Base-by-base conservation (phyloP, 1,140 invertebrate genomes). In the Apis cerana region DNA sequence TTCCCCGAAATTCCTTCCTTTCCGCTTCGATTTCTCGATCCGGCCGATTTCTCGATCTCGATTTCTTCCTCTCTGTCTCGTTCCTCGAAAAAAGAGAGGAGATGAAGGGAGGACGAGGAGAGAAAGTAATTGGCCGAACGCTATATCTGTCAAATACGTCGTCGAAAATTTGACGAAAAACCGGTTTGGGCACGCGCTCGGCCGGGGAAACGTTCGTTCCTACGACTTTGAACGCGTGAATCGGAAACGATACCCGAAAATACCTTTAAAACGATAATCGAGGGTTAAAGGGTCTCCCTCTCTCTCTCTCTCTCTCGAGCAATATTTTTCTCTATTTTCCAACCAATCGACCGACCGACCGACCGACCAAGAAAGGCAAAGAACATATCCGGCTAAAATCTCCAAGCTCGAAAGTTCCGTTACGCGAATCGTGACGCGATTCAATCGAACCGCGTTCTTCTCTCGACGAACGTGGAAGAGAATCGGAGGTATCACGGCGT, bases 101-200 rank as follows among this genome's bases (percentile, higher is more conserved):
- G 33, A 33, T 33, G 33, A 33, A 33, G 33, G 33, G 2, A 13
- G 19, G 54, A 33, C 33, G 75, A 72, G 80, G 75, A 62, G 80
- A 58, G 64, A 86, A 87, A 80, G 85, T 78, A 83, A 86, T 83
- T 78, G 85, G 48, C 27, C 69, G 21, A 74, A 13, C 68, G 72
- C 62, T 72, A 48, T 86, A 78, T 70, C 61, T 80, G 80, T 88
- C 62, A 69, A 75, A 74, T 21, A 27, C 61, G 61, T 71, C 61
- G 50, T 80, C 65, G 74, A 71, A 79, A 86, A 87, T 87, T 87
- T 83, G 72, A 78, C 75, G 33, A 52, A 79, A 70, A 87, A 85
- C 84, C 84, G 84, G 75, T 87, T 87, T 72, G 21, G 58, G 58
- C 84, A 69, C 84, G 61, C 59, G 80, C 58, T 56, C 48, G 56